Conservation (phyloP, 2,113 vertebrate genomes). For the Lycocorax pyrrhopterus region DNA sequence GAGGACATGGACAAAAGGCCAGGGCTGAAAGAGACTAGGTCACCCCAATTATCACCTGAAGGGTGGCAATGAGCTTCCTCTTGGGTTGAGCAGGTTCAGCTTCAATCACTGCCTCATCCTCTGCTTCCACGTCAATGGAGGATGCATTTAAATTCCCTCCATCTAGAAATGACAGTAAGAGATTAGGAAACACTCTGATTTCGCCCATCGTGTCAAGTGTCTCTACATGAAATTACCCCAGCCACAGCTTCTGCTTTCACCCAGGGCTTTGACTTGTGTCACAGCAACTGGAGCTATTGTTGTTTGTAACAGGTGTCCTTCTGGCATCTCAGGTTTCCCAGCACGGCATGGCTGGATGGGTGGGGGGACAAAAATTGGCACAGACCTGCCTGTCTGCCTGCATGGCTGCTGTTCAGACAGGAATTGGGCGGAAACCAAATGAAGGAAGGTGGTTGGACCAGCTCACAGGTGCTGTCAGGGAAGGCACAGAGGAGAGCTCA, state of each 20-base stretch:
- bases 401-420: neutral
- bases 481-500: neutral
- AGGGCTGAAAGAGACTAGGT: neutral
- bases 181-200: neutral
- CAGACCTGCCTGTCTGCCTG: neutral
- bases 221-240: neutral
- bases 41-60: constrained; percentile 66
- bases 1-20: neutral
- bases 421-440: neutral
- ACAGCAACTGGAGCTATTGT: neutral
- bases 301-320: neutral
- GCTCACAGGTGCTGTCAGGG: neutral
- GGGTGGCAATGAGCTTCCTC: constrained; percentile 71
- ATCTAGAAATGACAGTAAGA: constrained; percentile 59
- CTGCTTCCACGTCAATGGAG: constrained; percentile 62
- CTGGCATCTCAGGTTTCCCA: neutral
- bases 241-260: neutral
- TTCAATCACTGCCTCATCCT: constrained; percentile 63
- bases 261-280: neutral
- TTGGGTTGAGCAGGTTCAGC: constrained; percentile 63
- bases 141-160: constrained; percentile 65
- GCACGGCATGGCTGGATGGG: neutral
- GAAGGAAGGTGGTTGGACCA: neutral
- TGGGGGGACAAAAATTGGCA: neutral
- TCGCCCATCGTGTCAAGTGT: neutral